These are phyloP conservation scores for Fulmarus glacialis DNA, from an alignment of 2,113 vertebrate genomes.

Conservation along the genomic window DNA sequence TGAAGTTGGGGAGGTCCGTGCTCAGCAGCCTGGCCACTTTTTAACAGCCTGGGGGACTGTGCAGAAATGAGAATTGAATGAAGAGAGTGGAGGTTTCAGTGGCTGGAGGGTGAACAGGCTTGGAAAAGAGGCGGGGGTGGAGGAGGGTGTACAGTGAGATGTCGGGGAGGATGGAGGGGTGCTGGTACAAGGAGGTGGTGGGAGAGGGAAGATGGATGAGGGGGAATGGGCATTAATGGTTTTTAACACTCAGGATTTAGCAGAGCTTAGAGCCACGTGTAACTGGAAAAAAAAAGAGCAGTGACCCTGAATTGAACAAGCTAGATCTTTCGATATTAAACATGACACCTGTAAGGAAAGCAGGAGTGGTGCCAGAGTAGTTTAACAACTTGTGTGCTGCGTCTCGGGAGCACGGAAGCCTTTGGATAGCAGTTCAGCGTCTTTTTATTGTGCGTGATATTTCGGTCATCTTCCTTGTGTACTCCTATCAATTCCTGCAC, in stretches of 20 bases:
- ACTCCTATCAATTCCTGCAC: accelerated
- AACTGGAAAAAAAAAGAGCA: not conserved
- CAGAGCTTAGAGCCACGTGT: not conserved
- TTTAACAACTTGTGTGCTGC: not conserved
- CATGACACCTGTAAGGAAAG: not conserved
- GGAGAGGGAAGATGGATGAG: not conserved
- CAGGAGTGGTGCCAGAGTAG: not conserved
- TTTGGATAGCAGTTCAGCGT: accelerated
- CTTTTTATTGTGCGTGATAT: accelerated
- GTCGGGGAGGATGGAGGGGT: not conserved
- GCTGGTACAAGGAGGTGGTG: not conserved
- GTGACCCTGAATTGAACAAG: not conserved
- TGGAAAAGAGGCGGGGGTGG: not conserved
- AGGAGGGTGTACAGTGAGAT: accelerated
- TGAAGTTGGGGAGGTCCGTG: accelerated
- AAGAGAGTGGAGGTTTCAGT: not conserved
- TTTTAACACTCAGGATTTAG: not conserved
- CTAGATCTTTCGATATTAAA: not conserved
- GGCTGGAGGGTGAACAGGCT: not conserved
- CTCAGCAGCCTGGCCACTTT: not conserved
- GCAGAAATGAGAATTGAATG: not conserved
- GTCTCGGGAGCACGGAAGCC: accelerated
- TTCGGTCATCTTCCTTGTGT: accelerated
- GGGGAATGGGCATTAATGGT: not conserved
- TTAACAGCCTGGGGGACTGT: not conserved